Base-by-base conservation (phyloP, 2,113 vertebrate species). In the Colossoma macropomum region DNA sequence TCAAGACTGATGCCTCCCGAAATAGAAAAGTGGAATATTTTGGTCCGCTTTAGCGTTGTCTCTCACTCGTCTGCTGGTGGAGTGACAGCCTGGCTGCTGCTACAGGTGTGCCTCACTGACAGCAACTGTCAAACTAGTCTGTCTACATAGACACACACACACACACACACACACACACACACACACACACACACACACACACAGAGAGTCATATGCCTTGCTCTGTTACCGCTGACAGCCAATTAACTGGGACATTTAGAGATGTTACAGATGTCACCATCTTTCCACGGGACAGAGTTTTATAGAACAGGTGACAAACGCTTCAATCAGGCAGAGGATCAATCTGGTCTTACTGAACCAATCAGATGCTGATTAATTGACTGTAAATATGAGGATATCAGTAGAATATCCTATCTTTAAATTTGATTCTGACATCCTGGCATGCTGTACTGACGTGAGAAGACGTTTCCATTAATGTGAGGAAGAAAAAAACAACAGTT, bases 171-270 rank as follows among this genome's bases (percentile, higher is more conserved):
- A 15, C 19, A 15, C 32, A 66, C 52, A 62, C 30, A 68, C 28
- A 38, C 32, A 23, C 19, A 50, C n/a, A 15, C 19, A 15, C 32
- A 66, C 52, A 62, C 30, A 68, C 28, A 38, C 32, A 23, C 19
- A 13, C 30, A 74, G 69, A 54, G 56, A 73, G 9, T 63, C 75
- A 78, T 72, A 52, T 9, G 12, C 75, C 59, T 72, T 68, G 72
- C 30, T 70, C 75, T 60, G 81, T 63, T 77, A 50, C 27, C 62
- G 27, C 66, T 81, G 80, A 81, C 80, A 75, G 56, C 71, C 80
- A 81, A 81, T 81, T 81, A 81, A 81, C 71, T 75, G 45, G 45
- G 23, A 75, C 30, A n/a, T 48, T 66, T 81, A 28, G 50, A 54
- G 72, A 81, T 75, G 60, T 30, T 81, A 66, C 30, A 75, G 71